Conservation (phyloP, 64 coral and sea anemone genomes). For the Montipora sp. region DNA sequence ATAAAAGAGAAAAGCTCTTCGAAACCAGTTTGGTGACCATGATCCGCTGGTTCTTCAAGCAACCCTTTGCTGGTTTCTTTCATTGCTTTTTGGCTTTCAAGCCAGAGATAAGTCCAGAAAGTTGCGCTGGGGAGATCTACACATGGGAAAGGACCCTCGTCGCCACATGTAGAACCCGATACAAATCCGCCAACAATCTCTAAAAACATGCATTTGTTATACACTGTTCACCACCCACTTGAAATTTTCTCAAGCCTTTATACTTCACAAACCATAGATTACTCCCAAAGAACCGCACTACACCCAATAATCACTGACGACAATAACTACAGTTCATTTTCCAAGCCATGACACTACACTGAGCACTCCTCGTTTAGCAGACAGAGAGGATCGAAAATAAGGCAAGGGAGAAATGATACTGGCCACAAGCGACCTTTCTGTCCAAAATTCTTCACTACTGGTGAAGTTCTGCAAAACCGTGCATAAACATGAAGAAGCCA, state of each 20-base stretch:
- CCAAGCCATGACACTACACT: not conserved
- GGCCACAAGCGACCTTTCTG: constrained; percentile 28
- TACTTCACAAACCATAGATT: no score
- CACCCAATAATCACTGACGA: no score
- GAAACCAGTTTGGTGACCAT: not conserved
- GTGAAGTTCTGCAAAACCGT: not conserved
- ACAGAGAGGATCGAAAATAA: constrained; percentile 27
- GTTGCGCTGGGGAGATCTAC: constrained; percentile 14
- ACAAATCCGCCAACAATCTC: not conserved
- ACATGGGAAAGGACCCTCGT: not conserved
- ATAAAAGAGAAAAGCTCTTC: no score
- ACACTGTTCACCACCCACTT: no score
- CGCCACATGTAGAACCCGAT: no score
- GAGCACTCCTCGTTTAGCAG: no score
- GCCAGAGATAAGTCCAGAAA: constrained; percentile 48
- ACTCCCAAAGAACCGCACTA: no score
- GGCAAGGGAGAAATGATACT: constrained; percentile 1
- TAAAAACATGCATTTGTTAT: no score
- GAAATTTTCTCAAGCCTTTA: no score
- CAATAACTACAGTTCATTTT: no score
- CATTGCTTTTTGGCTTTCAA: constrained; percentile 38
- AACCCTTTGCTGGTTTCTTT: constrained; percentile 61
- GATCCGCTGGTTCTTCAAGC: constrained; percentile 3
- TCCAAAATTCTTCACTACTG: constrained; percentile 4
- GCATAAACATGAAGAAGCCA: not conserved